Base-by-base conservation (phyloP, 2,113 vertebrate genomes). In the Scophthalmus maximus region DNA sequence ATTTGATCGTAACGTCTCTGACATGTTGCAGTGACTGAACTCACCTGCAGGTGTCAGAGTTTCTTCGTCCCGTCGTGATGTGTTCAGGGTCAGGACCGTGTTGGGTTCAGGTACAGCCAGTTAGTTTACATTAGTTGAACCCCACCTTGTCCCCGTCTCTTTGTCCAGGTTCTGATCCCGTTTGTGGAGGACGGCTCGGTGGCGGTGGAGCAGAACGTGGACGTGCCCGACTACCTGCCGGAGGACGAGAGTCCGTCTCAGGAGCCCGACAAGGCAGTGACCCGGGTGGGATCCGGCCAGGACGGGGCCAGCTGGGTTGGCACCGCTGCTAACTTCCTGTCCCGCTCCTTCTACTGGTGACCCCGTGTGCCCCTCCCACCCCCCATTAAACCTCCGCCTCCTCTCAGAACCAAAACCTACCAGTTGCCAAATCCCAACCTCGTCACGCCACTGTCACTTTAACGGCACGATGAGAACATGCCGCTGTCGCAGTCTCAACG, bases 291-390 rank as follows among this genome's bases (percentile, higher is more conserved):
- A 5, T 66, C 87, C 0, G 91, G 94, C 22, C 94, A 94, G 22
- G 96, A 95, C 22, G 95, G 94, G 56, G 88, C 70, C 56, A 93
- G 92, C 85, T 98, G 96, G 96, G 92, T 97, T n/a, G 95, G 93
- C 52, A 95, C 96, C 0, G 95, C 96, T 38, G 92, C 96, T 89
- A 97, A 98, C 93, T 97, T 97, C 92, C 91, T 97, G 52, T 96
- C 96, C 0, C 93, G 96, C 68, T 97, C 96, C 18, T 98, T 98
- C 88, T 98, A 97, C 89, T 98, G 96, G 96, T 97, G 96, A 97
- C 92, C 22, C 53, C 58, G 10, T n/a, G n/a, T n/a, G n/a, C n/a
- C n/a, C n/a, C n/a, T n/a, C 63, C 22, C 23, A 4, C 8, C 14
- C 2, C 1, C 20, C 4, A 11, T 38, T 6, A 34, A 34, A n/a